Evolutionary conservation across 2,888 invertebrate genomes (phyloP).

Genomic region (Branchipolynoe longqiensis): DNA sequence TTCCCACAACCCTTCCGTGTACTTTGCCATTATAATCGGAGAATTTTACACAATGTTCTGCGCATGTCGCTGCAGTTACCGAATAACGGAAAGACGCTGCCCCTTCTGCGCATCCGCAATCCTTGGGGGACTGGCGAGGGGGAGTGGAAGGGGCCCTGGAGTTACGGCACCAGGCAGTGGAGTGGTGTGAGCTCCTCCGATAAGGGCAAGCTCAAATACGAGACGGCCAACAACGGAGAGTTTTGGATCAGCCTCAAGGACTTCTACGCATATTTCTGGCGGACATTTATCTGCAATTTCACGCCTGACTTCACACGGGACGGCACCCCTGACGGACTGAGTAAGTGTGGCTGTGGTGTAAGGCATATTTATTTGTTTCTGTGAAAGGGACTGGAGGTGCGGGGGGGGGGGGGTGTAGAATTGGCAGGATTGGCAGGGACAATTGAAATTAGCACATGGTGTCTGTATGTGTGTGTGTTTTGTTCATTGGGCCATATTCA

Average conservation of each 20-base stretch:
- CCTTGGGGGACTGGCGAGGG: slow-evolving; percentile 85
- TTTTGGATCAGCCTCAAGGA: slow-evolving; percentile 89
- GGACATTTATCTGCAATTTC: slow-evolving; percentile 88
- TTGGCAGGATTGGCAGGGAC: too few relatives aligned
- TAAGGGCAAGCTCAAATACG: neutral
- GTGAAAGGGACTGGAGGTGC: too few relatives aligned
- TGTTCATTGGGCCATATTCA: too few relatives aligned
- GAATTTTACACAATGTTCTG: neutral
- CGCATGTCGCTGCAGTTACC: slow-evolving; percentile 71
- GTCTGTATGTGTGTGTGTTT: too few relatives aligned
- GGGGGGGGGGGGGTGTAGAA: too few relatives aligned
- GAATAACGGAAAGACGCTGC: neutral
- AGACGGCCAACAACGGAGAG: slow-evolving; percentile 86
- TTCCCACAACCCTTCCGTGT: too few relatives aligned
- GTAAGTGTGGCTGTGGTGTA: too few relatives aligned
- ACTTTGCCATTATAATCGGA: neutral
- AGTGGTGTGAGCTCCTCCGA: neutral
- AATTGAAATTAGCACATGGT: too few relatives aligned
- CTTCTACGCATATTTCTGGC: slow-evolving; percentile 87
- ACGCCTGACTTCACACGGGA: slow-evolving; percentile 88
- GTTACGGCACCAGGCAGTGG: slow-evolving; percentile 82
- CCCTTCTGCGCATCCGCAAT: slow-evolving; percentile 84
- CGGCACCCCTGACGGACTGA: slow-evolving; percentile 87
- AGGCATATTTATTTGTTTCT: too few relatives aligned
- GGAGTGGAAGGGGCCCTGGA: slow-evolving; percentile 89